phyloP scores from a whole-genome alignment of 2,113 vertebrate species.

The Callospermophilus lateralis region DNA sequence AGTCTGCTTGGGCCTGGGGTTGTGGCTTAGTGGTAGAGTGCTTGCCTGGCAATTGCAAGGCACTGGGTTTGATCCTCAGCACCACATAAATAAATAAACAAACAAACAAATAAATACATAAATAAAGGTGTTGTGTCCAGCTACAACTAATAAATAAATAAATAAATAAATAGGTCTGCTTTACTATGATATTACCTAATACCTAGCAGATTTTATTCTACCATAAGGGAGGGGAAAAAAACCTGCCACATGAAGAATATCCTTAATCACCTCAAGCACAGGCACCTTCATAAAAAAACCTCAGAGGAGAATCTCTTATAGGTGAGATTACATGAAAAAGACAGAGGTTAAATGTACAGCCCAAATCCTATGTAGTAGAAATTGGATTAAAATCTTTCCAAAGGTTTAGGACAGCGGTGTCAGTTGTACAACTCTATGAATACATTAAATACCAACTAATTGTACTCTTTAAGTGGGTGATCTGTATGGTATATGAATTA shows the following conservation, averaged over 20 bases:
- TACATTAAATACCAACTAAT: not conserved
- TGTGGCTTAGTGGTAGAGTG: no score
- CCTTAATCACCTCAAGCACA: not conserved
- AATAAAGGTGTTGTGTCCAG: no score
- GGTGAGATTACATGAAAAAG: not conserved
- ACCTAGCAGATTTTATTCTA: not conserved
- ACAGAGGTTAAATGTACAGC: not conserved
- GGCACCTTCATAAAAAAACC: not conserved
- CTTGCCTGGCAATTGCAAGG: no score
- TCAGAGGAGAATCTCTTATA: not conserved
- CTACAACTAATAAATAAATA: no score
- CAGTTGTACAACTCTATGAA: not conserved
- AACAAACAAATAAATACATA: rapidly evolving
- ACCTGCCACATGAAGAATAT: not conserved
- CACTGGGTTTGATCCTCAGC: no score
- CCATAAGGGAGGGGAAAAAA: not conserved
- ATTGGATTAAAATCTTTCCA: not conserved
- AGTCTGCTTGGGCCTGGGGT: no score
- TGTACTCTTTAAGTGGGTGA: not conserved
- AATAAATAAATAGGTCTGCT: not conserved
- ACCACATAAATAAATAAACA: no score
- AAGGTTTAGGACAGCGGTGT: not conserved
- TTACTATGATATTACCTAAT: not conserved
- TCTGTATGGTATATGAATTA: not conserved
- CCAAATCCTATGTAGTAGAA: not conserved